Evolutionary conservation across 2,113 vertebrate genomes (phyloP), one percentile per base, ranked within the genome.

Genomic region (Bubo scandiacus): DNA sequence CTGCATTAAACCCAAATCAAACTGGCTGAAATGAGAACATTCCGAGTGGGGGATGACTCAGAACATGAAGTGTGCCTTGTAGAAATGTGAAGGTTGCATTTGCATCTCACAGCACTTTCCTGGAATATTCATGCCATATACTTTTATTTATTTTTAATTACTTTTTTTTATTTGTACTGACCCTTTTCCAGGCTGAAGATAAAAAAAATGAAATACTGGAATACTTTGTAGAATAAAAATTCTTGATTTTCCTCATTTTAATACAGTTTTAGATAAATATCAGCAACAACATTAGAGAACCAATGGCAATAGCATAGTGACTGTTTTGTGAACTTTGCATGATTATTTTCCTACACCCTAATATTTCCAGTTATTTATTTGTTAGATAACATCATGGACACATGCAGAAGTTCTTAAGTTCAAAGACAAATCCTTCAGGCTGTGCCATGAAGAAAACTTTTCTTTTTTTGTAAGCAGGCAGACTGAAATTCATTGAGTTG

Each of bases 21-120:
- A 42, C 12, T 1, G 0, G 22, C 34, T 47, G 62, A 51, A 55
- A 45, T 22, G 36, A 49, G 70, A 62, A 30, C 3, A 2, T 49
- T 59, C 20, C 17, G 47, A 27, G 45, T 9, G 17, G 52, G 27
- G 40, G n/a, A 15, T 67, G 34, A 19, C 43, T 51, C 52, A 21
- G 45, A 32, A 34, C 1, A 1, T 3, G 12, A 1, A 5, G 13
- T 1, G 47, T 30, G 63, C n/a, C 47, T n/a, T 21, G 34, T 65
- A 67, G 54, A 57, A 55, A 27, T 4, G 14, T 2, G 57, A 55
- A 34, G 30, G 29, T 17, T 72, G 68, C 12, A 10, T 43, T 67
- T 80, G 58, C 58, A 18, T 55, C 66, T 63, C 43, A 9, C 38
- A 38, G 17, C 8, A 1, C 45, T 65, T 61, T 6, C 58, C 23